Percentiles rank a stretch among this genome's conserved stretches.
These are phyloP conservation scores for Phthorimaea operculella DNA, from an alignment of 1,140 invertebrate species.

Conservation along the genomic window DNA sequence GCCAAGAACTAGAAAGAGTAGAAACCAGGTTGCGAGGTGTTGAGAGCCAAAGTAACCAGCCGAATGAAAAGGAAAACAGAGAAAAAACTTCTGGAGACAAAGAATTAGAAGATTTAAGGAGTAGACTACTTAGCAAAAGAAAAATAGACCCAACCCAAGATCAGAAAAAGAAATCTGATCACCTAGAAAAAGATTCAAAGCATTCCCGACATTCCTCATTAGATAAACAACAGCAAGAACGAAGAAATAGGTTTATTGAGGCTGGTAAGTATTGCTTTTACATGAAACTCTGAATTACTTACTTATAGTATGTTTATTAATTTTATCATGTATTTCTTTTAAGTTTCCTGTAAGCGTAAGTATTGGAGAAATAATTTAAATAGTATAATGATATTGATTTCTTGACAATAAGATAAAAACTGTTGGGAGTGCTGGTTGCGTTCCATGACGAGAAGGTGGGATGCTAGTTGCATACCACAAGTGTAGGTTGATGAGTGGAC, in stretches of 20 bases:
- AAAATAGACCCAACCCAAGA: conserved; percentile 65
- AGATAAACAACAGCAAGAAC: conserved; percentile 70
- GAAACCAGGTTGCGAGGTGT: conserved; percentile 52
- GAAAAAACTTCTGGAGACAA: conserved; percentile 68
- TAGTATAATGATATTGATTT: no score
- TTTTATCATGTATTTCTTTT: no score
- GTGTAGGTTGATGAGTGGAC: no score
- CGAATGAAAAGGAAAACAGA: conserved; percentile 71
- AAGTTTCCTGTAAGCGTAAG: no score
- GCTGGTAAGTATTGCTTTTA: conserved; percentile 56
- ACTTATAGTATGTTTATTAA: no score
- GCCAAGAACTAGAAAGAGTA: conserved; percentile 50
- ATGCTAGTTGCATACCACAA: no score
- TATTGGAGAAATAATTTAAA: no score
- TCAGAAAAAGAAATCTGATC: conserved; percentile 59
- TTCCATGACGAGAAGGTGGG: no score
- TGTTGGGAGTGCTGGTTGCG: no score
- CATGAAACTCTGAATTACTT: background rate
- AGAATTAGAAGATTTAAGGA: conserved; percentile 79
- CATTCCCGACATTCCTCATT: conserved; percentile 47
- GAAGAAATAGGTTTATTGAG: conserved; percentile 72
- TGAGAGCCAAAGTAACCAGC: conserved; percentile 62
- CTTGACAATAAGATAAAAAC: no score
- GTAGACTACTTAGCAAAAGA: conserved; percentile 74
- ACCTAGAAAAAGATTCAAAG: conserved; percentile 49